A percentile compares a stretch with the other conserved stretches of the same genome.
Conservation (phyloP, 2,113 vertebrate genomes). For the Stegostoma tigrinum region DNA sequence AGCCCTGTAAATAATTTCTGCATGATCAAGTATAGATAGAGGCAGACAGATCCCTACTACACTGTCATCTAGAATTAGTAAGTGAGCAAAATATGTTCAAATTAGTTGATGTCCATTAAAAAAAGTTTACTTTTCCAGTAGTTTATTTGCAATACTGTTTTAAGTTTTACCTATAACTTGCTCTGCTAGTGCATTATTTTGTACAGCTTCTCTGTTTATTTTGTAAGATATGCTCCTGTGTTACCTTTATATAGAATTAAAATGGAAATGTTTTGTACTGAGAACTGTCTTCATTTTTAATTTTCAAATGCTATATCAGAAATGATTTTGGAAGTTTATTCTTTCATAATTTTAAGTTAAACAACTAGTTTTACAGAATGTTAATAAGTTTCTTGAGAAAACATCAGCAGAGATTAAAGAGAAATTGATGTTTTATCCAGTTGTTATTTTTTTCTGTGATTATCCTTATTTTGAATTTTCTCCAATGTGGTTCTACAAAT, state of each 20-base stretch:
- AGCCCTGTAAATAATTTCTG: conserved; percentile 37
- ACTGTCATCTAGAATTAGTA: not conserved
- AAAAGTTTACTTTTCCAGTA: not conserved
- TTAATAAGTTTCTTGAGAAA: not conserved
- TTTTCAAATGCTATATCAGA: not conserved
- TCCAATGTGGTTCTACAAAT: not conserved
- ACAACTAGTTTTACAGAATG: not conserved
- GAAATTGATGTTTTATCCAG: not conserved
- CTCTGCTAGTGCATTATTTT: not conserved
- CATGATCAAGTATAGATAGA: conserved; percentile 30
- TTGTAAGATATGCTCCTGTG: not conserved
- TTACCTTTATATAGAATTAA: not conserved
- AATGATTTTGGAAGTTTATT: not conserved
- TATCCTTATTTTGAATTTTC: not conserved
- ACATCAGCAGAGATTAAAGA: not conserved
- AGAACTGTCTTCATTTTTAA: not conserved
- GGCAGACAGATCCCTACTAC: conserved; percentile 12
- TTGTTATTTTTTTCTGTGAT: not conserved
- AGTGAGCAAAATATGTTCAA: not conserved
- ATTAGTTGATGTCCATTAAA: not conserved
- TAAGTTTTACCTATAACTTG: not conserved
- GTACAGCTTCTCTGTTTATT: not conserved
- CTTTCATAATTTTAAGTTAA: not conserved
- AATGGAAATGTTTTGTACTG: not conserved
- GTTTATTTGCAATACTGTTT: not conserved